phyloP scores from a whole-genome alignment of 2,797 vertebrate species.

The Psittacula echo region DNA sequence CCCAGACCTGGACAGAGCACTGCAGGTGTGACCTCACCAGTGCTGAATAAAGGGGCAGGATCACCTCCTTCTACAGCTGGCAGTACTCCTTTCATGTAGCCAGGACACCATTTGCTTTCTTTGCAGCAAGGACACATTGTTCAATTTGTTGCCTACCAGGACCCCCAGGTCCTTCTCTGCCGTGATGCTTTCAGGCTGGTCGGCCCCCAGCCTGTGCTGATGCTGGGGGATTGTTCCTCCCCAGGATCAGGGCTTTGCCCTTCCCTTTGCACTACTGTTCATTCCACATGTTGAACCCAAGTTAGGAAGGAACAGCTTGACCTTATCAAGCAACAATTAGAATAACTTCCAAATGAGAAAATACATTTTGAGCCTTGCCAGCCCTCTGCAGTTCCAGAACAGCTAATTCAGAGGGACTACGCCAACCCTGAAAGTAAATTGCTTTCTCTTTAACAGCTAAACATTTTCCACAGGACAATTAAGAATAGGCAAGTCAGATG shows the following conservation, averaged over 20 bases:
- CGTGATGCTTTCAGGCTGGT: background rate
- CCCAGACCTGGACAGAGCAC: background rate
- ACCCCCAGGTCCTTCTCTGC: background rate
- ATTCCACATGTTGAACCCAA: background rate
- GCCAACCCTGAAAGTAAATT: background rate
- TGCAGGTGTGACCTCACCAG: background rate
- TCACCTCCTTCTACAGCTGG: background rate
- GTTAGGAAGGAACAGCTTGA: background rate
- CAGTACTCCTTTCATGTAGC: background rate
- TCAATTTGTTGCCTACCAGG: background rate
- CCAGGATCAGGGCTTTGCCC: rapidly evolving
- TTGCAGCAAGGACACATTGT: rapidly evolving
- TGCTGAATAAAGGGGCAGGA: rapidly evolving
- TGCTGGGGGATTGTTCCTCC: background rate
- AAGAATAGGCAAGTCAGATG: background rate
- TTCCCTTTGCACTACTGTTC: background rate
- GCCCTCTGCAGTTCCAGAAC: background rate
- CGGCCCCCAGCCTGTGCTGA: background rate
- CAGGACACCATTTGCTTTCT: background rate
- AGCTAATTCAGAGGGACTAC: background rate
- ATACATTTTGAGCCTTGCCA: background rate
- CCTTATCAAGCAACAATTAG: background rate
- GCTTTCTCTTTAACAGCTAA: background rate
- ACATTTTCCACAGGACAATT: background rate
- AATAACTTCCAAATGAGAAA: background rate